Conservation (phyloP, 2,113 vertebrate species). For the Corydoras sp. region DNA sequence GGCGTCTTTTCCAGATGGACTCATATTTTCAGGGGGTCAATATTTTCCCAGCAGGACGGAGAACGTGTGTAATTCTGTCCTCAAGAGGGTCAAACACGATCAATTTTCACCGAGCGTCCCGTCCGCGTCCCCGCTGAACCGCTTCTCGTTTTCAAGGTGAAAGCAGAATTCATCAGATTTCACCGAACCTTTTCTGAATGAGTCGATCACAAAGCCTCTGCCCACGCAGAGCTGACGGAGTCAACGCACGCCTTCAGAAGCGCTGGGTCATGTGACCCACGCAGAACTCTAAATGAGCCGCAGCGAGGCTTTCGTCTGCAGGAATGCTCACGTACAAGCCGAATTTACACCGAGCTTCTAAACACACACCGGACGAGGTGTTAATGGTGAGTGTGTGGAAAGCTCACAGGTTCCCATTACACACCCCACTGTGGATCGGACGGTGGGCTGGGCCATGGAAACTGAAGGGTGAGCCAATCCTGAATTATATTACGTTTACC, state of each 20-base stretch:
- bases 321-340: slow-evolving; percentile 25
- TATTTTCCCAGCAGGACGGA: background rate
- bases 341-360: slow-evolving; percentile 12
- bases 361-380: slow-evolving; percentile 9
- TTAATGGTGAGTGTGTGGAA: background rate
- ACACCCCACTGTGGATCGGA: too few relatives aligned
- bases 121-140: too few relatives aligned
- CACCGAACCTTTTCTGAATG: too few relatives aligned
- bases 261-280: too few relatives aligned
- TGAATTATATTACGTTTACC: too few relatives aligned
- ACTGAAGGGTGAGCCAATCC: too few relatives aligned
- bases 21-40: slow-evolving; percentile 5
- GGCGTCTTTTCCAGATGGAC: background rate
- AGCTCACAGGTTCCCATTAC: background rate
- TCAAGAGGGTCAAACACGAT: background rate
- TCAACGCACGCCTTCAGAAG: too few relatives aligned
- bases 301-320: background rate
- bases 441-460: too few relatives aligned
- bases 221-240: too few relatives aligned
- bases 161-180: background rate
- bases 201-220: too few relatives aligned
- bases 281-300: background rate
- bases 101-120: background rate
- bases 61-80: background rate
- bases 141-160: background rate